Conservation (phyloP, 1,140 invertebrate genomes). For the Procambarus virginalis region DNA sequence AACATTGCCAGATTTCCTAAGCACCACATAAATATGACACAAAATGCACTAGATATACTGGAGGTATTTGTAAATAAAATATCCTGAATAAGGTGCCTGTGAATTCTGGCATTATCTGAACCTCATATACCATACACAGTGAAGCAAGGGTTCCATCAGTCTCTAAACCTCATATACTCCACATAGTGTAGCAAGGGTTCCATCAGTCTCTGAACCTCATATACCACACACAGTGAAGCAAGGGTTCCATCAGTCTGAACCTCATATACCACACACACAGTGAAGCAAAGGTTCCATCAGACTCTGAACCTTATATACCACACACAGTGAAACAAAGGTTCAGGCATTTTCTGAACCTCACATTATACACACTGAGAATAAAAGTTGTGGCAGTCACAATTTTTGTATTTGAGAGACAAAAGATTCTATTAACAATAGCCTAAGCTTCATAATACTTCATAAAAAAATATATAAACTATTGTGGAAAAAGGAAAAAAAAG, state of each 20-base stretch:
- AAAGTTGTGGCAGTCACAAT: not conserved
- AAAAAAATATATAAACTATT: not conserved
- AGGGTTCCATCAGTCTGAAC: too few relatives aligned
- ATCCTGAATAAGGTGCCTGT: not conserved
- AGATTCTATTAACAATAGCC: not conserved
- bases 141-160: not conserved
- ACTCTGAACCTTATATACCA: too few relatives aligned
- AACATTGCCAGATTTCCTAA: not conserved
- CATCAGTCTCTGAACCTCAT: too few relatives aligned
- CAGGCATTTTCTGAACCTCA: too few relatives aligned
- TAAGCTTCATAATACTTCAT: not conserved
- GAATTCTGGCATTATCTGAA: not conserved
- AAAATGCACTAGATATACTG: not conserved
- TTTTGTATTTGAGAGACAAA: not conserved
- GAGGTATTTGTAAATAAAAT: not conserved
- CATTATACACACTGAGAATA: not conserved
- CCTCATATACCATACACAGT: too few relatives aligned
- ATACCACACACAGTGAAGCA: too few relatives aligned
- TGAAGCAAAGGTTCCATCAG: too few relatives aligned
- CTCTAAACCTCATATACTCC: too few relatives aligned
- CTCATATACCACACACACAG: too few relatives aligned
- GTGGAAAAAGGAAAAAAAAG: not conserved
- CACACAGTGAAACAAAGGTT: too few relatives aligned
- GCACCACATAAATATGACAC: constrained; percentile 2
- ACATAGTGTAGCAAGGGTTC: too few relatives aligned